A percentile compares a stretch with the other conserved stretches of the same genome.
Conservation (phyloP, 2,113 vertebrate genomes). For the Mirounga angustirostris region DNA sequence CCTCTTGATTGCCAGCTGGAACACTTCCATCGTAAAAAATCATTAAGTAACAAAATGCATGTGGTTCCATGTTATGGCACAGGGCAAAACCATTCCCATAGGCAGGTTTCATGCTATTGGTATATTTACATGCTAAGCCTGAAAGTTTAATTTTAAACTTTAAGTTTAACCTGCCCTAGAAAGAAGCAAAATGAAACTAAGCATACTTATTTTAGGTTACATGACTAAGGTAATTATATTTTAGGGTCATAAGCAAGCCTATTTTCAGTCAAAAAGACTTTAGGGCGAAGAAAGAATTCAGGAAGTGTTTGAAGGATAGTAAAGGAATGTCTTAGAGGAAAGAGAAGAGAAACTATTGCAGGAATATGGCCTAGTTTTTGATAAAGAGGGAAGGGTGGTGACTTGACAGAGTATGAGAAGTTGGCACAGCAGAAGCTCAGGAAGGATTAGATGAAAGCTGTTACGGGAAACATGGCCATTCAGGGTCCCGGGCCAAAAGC, state of each 20-base stretch:
- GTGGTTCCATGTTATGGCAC: neutral
- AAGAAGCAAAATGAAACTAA: neutral
- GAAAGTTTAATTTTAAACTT: neutral
- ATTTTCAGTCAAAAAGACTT: neutral
- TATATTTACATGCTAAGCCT: neutral
- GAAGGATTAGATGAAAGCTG: neutral
- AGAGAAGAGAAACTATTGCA: neutral
- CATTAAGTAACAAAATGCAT: slow-evolving; percentile 40
- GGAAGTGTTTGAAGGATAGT: neutral
- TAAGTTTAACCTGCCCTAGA: neutral
- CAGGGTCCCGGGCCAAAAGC: neutral
- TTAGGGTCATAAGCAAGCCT: neutral
- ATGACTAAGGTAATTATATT: neutral
- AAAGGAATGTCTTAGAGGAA: neutral
- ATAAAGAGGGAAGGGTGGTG: neutral
- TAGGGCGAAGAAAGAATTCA: neutral
- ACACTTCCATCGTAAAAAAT: slow-evolving; percentile 16
- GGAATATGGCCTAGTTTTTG: neutral
- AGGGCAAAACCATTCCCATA: neutral
- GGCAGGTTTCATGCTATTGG: neutral
- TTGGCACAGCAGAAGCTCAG: neutral
- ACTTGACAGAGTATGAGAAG: neutral
- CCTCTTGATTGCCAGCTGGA: neutral
- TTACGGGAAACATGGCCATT: neutral
- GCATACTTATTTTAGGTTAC: neutral